Percentiles rank a stretch among this genome's conserved stretches.
These are phyloP conservation scores for Percopsis transmontana DNA, from an alignment of 2,113 vertebrate genomes.

Conservation along the genomic window DNA sequence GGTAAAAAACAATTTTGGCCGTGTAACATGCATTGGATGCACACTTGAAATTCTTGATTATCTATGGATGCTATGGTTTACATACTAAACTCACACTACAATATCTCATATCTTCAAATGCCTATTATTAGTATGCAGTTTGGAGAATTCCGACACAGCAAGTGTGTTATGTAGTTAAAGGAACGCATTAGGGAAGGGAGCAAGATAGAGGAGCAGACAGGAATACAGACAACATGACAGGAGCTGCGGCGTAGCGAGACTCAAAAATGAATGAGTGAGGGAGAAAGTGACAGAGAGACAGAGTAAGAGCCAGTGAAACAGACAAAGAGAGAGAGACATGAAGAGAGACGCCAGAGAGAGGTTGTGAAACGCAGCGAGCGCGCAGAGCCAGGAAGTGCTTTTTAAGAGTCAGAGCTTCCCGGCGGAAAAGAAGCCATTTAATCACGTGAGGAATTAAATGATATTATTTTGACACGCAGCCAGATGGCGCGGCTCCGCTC, in stretches of 20 bases:
- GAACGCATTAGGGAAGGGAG: background rate
- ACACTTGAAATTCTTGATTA: too few relatives aligned
- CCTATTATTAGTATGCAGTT: too few relatives aligned
- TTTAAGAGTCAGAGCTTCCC: slow-evolving; percentile 52
- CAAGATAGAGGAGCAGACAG: slow-evolving; percentile 47
- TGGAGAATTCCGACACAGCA: background rate
- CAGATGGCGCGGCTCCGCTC: slow-evolving; percentile 75
- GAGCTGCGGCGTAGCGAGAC: background rate
- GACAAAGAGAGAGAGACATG: background rate
- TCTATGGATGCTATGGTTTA: too few relatives aligned
- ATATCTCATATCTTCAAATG: too few relatives aligned
- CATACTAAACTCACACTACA: too few relatives aligned
- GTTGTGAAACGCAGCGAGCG: background rate
- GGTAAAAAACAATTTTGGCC: too few relatives aligned
- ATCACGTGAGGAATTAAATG: slow-evolving; percentile 77
- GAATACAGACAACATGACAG: slow-evolving; percentile 17
- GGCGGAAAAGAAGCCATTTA: slow-evolving; percentile 75
- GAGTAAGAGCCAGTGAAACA: too few relatives aligned
- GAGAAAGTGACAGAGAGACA: background rate
- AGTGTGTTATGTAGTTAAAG: background rate
- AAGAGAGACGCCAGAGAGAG: background rate
- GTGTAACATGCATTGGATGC: too few relatives aligned
- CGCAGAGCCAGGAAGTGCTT: slow-evolving; percentile 31
- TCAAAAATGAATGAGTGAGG: slow-evolving; percentile 3
- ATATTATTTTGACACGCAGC: slow-evolving; percentile 73